Base-by-base conservation (phyloP, 2,888 invertebrate species). In the Apocheima hispidaria region DNA sequence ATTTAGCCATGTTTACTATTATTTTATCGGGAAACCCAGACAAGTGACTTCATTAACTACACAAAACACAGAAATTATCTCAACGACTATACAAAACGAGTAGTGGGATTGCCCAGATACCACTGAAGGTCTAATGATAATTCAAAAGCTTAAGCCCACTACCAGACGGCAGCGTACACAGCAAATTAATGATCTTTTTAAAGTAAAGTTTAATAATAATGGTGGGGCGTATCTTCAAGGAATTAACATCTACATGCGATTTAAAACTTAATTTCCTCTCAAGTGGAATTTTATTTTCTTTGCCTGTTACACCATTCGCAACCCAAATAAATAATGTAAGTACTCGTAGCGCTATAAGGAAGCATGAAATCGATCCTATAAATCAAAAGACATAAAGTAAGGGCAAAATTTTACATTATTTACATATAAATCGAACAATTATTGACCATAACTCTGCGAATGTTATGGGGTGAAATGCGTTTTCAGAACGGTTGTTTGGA, bases 401-500 rank as follows among this genome's bases (percentile, higher is more conserved):
- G 16, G 38, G 49, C 23, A 16, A 55, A 56, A 18, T 36, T 61
- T 56, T 21, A 50, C 33, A 20, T 51, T 44, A 60, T 64, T 62
- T 56, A 30, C 62, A 64, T 67, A 62, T 64, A 67, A 60, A 64
- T 67, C 41, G 66, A 67, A 60, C 54, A 51, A 55, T 57, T 54
- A 60, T 52, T 52, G 54, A 46, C 54, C 54, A 41, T 51, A 54
- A 51, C 53, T 49, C 20, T 18, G 40, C 20, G 23, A 33, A 23
- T 16, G 50, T 12, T 53, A 43, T 48, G 48, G 12, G 18, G 30
- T 36, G 50, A 40, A 60, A 36, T 56, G 14, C 35, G 36, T 56
- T 61, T 51, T 48, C 41, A 14, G 56, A 61, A 56, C 43, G 2
- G 26, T 4, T 4, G 2, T 23, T 23, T 5, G 23, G 23, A 5